Percentiles rank a stretch among this genome's conserved stretches.
Conservation (phyloP, 2,888 invertebrate species). For the Eilema griseolum region DNA sequence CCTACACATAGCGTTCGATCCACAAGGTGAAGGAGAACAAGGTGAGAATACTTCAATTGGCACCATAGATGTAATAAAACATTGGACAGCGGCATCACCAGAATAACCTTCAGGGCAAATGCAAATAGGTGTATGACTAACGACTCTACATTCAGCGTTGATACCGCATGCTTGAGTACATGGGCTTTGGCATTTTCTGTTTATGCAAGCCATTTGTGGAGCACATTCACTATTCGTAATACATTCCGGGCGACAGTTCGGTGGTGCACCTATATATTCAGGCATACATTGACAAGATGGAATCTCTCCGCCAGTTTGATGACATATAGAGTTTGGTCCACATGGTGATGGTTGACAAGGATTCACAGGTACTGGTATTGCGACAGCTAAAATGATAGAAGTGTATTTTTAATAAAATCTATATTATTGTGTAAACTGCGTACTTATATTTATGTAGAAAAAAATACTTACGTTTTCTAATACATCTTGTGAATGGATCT, state of each 20-base stretch:
- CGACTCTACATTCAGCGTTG: slow-evolving; percentile 91
- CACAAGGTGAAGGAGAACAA: slow-evolving; percentile 88
- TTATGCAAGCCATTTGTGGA: slow-evolving; percentile 90
- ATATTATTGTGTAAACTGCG: neutral
- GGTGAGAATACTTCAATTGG: slow-evolving; percentile 78
- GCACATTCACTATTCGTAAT: slow-evolving; percentile 91
- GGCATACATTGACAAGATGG: slow-evolving; percentile 91
- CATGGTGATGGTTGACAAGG: slow-evolving; percentile 93
- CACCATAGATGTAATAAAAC: slow-evolving; percentile 68
- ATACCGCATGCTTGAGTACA: slow-evolving; percentile 91
- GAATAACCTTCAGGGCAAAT: slow-evolving; percentile 89
- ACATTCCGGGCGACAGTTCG: slow-evolving; percentile 92
- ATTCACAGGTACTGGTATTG: slow-evolving; percentile 73
- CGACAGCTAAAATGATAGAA: slow-evolving; percentile 61
- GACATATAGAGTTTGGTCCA: slow-evolving; percentile 90
- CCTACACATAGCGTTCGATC: slow-evolving; percentile 88
- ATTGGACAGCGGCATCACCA: slow-evolving; percentile 92
- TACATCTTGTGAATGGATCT: slow-evolving; percentile 89
- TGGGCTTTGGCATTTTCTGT: slow-evolving; percentile 92
- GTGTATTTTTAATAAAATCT: neutral
- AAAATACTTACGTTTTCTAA: slow-evolving; percentile 79
- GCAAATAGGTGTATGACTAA: slow-evolving; percentile 92
- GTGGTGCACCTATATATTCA: slow-evolving; percentile 90
- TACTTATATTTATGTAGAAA: neutral
- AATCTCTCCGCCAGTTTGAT: slow-evolving; percentile 82